Base-by-base conservation (phyloP, 2,888 invertebrate species). In the Asteroscopus sphinx region DNA sequence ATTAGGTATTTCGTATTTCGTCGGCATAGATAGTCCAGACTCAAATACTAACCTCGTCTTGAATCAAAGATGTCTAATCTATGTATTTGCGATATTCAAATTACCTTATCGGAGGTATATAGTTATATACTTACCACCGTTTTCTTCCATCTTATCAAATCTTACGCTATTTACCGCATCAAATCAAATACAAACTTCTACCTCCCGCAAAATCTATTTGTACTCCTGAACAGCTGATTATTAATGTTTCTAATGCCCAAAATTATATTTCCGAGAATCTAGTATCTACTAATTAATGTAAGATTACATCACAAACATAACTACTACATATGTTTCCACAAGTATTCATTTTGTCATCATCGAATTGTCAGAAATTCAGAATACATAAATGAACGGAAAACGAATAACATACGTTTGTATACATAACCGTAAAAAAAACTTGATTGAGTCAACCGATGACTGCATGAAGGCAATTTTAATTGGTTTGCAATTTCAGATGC, bases 391-490 rank as follows among this genome's bases (percentile, higher is more conserved):
- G 25, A 4, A 25, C 6, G 3, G 25, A 25, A 25, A 25, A n/a
- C n/a, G n/a, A n/a, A n/a, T n/a, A n/a, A n/a, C n/a, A n/a, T n/a
- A n/a, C n/a, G n/a, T n/a, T n/a, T n/a, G n/a, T n/a, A n/a, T n/a
- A n/a, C 21, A 21, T 3, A 21, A 21, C 21, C 11, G 11, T 9
- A 28, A 28, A 28, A 28, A 28, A 9, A 28, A 11, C 28, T 4
- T 5, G 3, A 28, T 8, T 28, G 13, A 8, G n/a, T 13, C 15
- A 35, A 11, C 11, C 15, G 33, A n/a, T 25, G 3, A 4, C n/a
- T 15, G 36, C 11, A 26, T 35, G 26, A 16, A 40, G 15, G 37
- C 36, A 33, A 47, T 54, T 53, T 69, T 66, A 69, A 70, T 70
- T 70, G 53, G 40, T 45, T 30, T 3, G 15, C 17, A 30, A 48